A percentile compares a stretch with the other conserved stretches of the same genome.
Evolutionary conservation across 2,888 invertebrate species (phyloP).

Genomic region (Uropetala carovei): DNA sequence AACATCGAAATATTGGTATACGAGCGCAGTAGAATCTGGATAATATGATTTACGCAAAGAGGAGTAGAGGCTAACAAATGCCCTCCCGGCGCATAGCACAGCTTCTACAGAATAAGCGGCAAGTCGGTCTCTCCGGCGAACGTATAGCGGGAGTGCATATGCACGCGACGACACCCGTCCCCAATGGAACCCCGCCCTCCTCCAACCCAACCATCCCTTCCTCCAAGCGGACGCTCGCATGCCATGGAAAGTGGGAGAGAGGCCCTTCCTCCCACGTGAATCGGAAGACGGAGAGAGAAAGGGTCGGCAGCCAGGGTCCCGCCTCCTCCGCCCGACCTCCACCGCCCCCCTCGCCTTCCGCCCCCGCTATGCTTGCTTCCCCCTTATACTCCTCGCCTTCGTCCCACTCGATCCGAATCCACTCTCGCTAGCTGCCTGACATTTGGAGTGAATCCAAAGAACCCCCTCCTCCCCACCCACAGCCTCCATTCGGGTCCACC

Average conservation of each 20-base stretch:
- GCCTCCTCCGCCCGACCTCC: too few species aligned
- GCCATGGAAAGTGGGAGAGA: not conserved
- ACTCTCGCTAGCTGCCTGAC: conserved; percentile 54
- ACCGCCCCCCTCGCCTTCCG: not conserved
- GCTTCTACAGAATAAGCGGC: not conserved
- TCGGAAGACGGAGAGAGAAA: not conserved
- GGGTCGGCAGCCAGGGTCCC: not conserved
- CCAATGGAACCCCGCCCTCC: too few species aligned
- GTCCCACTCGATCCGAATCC: not conserved
- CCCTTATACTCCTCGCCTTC: not conserved
- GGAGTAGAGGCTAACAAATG: not conserved
- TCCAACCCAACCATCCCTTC: not conserved
- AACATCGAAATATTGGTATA: not conserved
- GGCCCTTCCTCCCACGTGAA: not conserved
- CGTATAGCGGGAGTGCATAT: not conserved
- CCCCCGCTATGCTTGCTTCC: not conserved
- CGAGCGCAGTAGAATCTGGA: not conserved
- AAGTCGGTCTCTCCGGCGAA: not conserved
- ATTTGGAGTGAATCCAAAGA: conserved; percentile 62
- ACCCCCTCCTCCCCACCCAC: not conserved
- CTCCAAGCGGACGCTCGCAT: not conserved
- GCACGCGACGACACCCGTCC: too few species aligned
- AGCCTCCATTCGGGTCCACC: conserved; percentile 39
- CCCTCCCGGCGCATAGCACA: not conserved
- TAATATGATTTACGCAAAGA: not conserved